These are phyloP conservation scores for Smittia aterrima DNA, from an alignment of 2,888 invertebrate genomes.

Conservation along the genomic window DNA sequence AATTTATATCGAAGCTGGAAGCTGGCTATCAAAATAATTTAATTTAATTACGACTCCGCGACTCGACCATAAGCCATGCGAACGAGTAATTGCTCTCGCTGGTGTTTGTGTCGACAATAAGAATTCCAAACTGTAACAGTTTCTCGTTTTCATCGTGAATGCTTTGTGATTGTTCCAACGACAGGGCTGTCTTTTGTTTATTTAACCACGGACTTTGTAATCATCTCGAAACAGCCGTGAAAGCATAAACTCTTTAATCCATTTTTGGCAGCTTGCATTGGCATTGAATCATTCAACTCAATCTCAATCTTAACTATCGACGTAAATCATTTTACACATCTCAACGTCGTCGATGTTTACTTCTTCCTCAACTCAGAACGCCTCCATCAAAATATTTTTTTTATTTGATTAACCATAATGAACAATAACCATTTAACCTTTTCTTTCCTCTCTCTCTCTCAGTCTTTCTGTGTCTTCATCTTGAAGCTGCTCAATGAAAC, in stretches of 20 bases:
- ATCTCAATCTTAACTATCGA: background rate
- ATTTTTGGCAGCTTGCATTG: conserved; percentile 15
- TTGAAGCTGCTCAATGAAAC: background rate
- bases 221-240: conserved; percentile 16
- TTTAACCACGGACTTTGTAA: background rate
- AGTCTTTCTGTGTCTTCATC: background rate
- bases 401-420: conserved; percentile 34
- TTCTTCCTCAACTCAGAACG: conserved; percentile 26
- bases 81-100: conserved; percentile 1
- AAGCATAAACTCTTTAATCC: conserved; percentile 30
- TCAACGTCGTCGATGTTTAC: background rate
- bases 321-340: conserved; percentile 2
- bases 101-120: background rate
- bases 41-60: conserved; percentile 21
- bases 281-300: conserved; percentile 27
- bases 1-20: conserved; percentile 25
- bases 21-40: conserved; percentile 27
- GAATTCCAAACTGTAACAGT: background rate
- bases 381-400: conserved; percentile 29
- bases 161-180: background rate
- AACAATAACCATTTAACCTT: conserved; percentile 36
- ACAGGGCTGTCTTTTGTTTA: background rate
- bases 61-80: background rate
- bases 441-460: background rate
- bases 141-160: background rate